Percentiles rank a stretch among this genome's conserved stretches.
phyloP scores from a whole-genome alignment of 2,113 vertebrate species.

The Narcine bancroftii region DNA sequence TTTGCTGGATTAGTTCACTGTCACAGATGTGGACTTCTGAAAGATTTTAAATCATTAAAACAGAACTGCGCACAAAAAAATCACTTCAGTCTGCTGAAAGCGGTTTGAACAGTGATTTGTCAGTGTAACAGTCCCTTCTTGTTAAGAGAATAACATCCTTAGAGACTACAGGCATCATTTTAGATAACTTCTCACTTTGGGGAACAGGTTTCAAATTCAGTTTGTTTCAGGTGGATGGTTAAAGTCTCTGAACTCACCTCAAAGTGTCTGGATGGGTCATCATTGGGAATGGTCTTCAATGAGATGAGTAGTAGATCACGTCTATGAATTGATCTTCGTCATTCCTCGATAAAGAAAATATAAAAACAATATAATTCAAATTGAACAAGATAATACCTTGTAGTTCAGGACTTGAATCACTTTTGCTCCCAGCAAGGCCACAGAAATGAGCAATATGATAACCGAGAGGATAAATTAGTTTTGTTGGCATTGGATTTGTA shows the following conservation, averaged over 20 bases:
- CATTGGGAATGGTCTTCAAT: neutral
- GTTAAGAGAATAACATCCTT: conserved; percentile 18
- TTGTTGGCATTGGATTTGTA: neutral
- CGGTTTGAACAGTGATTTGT: neutral
- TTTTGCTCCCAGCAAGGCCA: neutral
- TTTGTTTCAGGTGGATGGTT: neutral
- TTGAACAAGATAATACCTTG: neutral
- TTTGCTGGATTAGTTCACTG: conserved; percentile 27
- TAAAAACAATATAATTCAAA: neutral
- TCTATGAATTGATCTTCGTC: neutral
- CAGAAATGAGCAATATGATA: neutral
- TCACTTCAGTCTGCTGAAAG: conserved; percentile 11
- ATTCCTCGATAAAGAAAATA: neutral
- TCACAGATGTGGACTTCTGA: conserved; percentile 13
- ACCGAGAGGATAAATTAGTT: neutral
- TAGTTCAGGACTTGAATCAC: neutral
- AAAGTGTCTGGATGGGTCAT: neutral
- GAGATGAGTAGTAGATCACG: neutral
- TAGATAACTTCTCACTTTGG: conserved; percentile 1
- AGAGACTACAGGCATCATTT: neutral
- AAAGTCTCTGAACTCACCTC: neutral
- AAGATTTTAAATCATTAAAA: neutral
- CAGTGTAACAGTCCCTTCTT: neutral
- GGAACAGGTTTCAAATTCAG: neutral
- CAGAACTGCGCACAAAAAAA: conserved; percentile 9